Conservation (phyloP, 1,140 invertebrate genomes). For the Euura lappo region DNA sequence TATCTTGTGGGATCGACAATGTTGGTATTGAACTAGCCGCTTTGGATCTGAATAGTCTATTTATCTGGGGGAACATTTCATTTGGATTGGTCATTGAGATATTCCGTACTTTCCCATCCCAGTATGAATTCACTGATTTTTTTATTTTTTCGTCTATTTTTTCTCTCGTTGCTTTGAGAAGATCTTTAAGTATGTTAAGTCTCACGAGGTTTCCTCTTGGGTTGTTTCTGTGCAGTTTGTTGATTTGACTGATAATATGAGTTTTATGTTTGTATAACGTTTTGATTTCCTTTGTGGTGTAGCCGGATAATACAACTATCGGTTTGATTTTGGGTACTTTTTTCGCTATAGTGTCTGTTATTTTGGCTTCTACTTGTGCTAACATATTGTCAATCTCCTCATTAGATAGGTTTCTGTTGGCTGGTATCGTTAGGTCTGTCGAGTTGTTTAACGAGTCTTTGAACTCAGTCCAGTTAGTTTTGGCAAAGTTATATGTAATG, state of each 20-base stretch:
- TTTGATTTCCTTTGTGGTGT: too few relatives aligned
- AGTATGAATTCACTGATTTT: too few relatives aligned
- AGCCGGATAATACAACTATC: background rate
- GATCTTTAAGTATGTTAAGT: constrained; percentile 7
- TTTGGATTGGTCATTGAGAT: too few relatives aligned
- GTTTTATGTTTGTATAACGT: too few relatives aligned
- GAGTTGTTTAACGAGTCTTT: background rate
- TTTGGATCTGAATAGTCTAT: too few relatives aligned
- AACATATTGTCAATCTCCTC: constrained; percentile 11
- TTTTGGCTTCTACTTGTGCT: too few relatives aligned
- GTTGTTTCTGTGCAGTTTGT: too few relatives aligned
- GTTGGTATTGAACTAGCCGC: too few relatives aligned
- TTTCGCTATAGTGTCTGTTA: background rate
- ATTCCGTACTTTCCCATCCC: too few relatives aligned
- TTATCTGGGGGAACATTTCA: too few relatives aligned
- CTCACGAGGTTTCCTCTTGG: background rate
- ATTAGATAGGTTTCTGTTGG: constrained; percentile 16
- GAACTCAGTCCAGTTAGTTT: constrained; percentile 29
- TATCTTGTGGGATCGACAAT: constrained; percentile 6
- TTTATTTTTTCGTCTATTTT: constrained; percentile 13
- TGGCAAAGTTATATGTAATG: constrained; percentile 18
- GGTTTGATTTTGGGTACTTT: constrained; percentile 8
- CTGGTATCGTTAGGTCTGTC: constrained; percentile 11
- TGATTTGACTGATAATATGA: too few relatives aligned
- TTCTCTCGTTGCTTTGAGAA: constrained; percentile 1